Evolutionary conservation across 2,888 invertebrate species (phyloP).

Genomic region (Drosophila recens): DNA sequence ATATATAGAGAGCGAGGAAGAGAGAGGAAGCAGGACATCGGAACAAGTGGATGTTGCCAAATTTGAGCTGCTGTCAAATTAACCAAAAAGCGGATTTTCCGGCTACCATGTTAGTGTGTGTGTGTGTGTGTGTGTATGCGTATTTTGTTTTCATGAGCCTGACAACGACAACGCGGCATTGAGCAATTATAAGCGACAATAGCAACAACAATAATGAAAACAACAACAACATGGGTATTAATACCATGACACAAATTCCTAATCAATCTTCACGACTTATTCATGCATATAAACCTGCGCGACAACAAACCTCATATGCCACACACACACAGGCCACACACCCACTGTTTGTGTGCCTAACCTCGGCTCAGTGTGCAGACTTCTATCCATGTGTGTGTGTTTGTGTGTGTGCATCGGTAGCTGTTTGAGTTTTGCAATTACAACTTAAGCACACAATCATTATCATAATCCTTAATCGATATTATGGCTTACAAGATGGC

Average conservation of each 20-base stretch:
- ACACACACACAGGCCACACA: conserved; percentile 16
- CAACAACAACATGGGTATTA: conserved; percentile 58
- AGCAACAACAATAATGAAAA: conserved; percentile 24
- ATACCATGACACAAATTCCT: conserved; percentile 74
- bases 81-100: conserved; percentile 52
- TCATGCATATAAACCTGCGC: conserved; percentile 74
- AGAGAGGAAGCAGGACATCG: not conserved
- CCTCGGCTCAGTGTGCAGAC: conserved; percentile 23
- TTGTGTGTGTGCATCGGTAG: conserved; percentile 40
- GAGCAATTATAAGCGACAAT: conserved; percentile 63
- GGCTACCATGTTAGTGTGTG: conserved; percentile 5
- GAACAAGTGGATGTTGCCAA: conserved; percentile 8
- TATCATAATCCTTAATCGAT: conserved; percentile 85
- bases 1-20: not conserved
- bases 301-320: conserved; percentile 55
- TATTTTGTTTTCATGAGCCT: conserved; percentile 48
- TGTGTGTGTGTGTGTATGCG: conserved; percentile 12
- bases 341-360: conserved; percentile 33
- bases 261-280: conserved; percentile 77
- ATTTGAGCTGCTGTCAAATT: conserved; percentile 59
- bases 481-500: conserved; percentile 77
- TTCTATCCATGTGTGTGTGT: conserved; percentile 21
- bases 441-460: conserved; percentile 84
- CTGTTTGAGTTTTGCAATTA: conserved; percentile 81
- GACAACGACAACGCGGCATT: conserved; percentile 63